Evolutionary conservation across 2,888 invertebrate genomes (phyloP), one percentile per base, ranked within the genome.

Genomic region (Sinotaia quadrata): DNA sequence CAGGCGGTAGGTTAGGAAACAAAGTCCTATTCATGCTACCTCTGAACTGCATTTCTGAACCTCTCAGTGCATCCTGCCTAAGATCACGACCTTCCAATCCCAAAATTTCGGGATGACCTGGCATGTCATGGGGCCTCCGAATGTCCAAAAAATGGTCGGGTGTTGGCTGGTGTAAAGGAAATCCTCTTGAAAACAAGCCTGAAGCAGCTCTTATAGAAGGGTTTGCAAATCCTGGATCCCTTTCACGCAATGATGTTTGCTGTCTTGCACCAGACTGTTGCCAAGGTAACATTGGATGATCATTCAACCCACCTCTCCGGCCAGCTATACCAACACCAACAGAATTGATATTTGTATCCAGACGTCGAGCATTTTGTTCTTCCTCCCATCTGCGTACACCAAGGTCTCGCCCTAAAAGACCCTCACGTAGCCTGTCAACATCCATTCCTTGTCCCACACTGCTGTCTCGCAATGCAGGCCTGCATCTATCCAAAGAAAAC

Each of bases 1-100:
- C 58, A 37, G 21, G 58, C 5, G 54, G 56, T 29, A 65, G 56
- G 41, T 34, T 41, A 10, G 56, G 41, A n/a, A n/a, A n/a, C n/a
- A n/a, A n/a, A n/a, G n/a, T n/a, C n/a, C n/a, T 36, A 4, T 12
- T 21, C 15, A 21, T 1, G n/a, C 56, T 47, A n/a, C 41, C 21
- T 2, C 41, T 34, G 18, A 51, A 52, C n/a, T 62, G 51, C 36
- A 18, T 5, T 31, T 29, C 31, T 12, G 29, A 12, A 10, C 59
- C 59, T 37, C 59, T 41, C 27, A 41, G 12, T 31, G 29, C 7
- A 2, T 29, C 7, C 31, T n/a, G 31, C 29, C 47, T 34, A 3
- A 15, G 31, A 24, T 60, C 60, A 33, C 47, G 21, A 1, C 10
- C 34, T 4, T 49, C 34, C 33, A 47, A 10, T 21, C 24, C 31